Evolutionary conservation across 2,888 invertebrate species (phyloP).

Genomic region (Epsilonema sp.): DNA sequence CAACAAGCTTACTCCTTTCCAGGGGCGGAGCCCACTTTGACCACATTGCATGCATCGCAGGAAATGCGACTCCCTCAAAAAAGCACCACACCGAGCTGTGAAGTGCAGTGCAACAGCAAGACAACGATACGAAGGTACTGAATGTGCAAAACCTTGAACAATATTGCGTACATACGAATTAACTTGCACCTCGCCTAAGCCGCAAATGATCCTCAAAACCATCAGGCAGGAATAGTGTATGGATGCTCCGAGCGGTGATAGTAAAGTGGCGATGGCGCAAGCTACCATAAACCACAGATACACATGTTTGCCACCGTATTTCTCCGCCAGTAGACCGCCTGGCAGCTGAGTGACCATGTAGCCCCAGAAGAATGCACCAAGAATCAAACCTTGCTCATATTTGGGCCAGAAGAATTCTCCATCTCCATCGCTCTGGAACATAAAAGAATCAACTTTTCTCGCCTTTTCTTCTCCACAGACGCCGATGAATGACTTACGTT

Average conservation of each 20-base stretch:
- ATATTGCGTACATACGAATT: no score
- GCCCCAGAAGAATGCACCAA: no score
- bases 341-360: no score
- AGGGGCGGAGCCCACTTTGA: constrained; percentile 72
- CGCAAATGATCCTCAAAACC: neutral
- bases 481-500: no score
- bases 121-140: no score
- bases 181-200: neutral
- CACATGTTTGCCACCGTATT: neutral
- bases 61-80: constrained; percentile 48
- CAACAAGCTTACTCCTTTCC: constrained; percentile 67
- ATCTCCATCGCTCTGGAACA: no score
- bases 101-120: neutral
- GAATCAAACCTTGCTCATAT: no score
- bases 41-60: constrained; percentile 72
- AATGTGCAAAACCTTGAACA: no score
- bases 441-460: no score
- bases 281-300: no score
- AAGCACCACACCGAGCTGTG: neutral
- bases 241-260: neutral
- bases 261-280: neutral
- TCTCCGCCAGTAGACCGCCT: neutral
- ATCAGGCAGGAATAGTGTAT: neutral
- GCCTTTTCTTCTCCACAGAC: no score
- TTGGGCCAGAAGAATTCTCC: no score